Conservation (phyloP, 2,888 invertebrate species). For the Mythimna impura region DNA sequence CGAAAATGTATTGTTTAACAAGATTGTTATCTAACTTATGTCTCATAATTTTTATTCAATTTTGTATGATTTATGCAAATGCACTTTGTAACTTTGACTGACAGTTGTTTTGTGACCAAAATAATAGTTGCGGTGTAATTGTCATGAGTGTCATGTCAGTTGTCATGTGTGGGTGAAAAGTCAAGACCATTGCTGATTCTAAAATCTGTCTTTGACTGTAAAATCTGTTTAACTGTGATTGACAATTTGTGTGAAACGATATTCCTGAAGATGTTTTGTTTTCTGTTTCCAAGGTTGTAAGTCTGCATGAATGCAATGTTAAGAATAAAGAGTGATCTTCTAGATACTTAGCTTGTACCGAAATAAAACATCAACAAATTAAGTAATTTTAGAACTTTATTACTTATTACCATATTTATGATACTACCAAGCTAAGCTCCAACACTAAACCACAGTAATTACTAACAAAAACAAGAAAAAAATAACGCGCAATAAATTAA, state of each 20-base stretch:
- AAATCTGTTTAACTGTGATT: conserved; percentile 6
- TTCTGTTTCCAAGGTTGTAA: neutral
- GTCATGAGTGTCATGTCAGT: neutral
- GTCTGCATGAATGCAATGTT: neutral
- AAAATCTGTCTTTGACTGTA: conserved; percentile 18
- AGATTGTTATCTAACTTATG: neutral
- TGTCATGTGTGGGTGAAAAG: conserved; percentile 14
- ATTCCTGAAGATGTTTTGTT: neutral
- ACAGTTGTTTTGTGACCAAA: conserved; percentile 33
- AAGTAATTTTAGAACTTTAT: neutral
- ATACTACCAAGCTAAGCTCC: conserved; percentile 8
- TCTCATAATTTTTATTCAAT: neutral
- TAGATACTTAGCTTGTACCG: too few relatives aligned
- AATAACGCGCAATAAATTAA: conserved; percentile 31
- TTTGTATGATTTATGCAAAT: conserved; percentile 38
- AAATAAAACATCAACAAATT: too few relatives aligned
- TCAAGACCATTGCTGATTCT: conserved; percentile 38
- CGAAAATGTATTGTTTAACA: neutral
- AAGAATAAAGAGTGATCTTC: too few relatives aligned
- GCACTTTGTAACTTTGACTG: conserved; percentile 27
- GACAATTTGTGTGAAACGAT: neutral
- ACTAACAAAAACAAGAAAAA: conserved; percentile 24
- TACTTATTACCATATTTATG: neutral
- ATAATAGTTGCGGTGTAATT: conserved; percentile 18
- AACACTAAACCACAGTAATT: conserved; percentile 13